Base-by-base conservation (phyloP, 2,797 vertebrate species). In the Argya squamiceps region DNA sequence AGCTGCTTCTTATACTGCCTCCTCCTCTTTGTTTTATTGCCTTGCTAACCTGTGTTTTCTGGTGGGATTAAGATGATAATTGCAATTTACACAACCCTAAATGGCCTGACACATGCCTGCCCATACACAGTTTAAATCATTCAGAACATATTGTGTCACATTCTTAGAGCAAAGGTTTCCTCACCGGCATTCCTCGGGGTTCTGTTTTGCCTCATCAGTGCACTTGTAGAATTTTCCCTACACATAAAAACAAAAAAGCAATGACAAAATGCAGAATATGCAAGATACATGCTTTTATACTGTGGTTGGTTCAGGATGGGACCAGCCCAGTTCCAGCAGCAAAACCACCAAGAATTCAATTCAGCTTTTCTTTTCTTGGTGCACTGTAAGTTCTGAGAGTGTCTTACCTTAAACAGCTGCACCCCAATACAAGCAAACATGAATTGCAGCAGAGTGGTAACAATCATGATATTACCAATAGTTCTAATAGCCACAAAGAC, bases 361-460 rank as follows among this genome's bases (percentile, higher is more conserved):
- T 55, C 36, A 37, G n/a, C 29, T 91, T 85, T 69, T 5, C 29
- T 65, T 63, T 86, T n/a, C 64, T 53, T 68, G 71, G 34, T 41
- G 55, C 13, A 58, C 15, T 30, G 12, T 12, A 53, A 36, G 64
- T 64, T 90, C 70, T 75, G n/a, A 67, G 4, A 32, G 26, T 15
- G 24, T 21, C 97, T 97, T 95, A 99, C 99, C 99, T 99, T 99
- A 97, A 99, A 99, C 15, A 99, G 98, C 97, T 99, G 99, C 92
- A 99, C 99, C 10, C 99, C 99, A 12, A 99, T 99, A 88, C 99
- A 99, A 68, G 99, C 99, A 49, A 99, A 99, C 99, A 99, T 99
- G 97, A 99, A 99, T 98, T 99, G 99, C 58, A 99, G 99, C 90
- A 99, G 98, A 16, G 99, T 99, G 89, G 99, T 99, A 95, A 99